Evolutionary conservation across 2,113 vertebrate species (phyloP).

Genomic region (Trematocara unimaculatum): DNA sequence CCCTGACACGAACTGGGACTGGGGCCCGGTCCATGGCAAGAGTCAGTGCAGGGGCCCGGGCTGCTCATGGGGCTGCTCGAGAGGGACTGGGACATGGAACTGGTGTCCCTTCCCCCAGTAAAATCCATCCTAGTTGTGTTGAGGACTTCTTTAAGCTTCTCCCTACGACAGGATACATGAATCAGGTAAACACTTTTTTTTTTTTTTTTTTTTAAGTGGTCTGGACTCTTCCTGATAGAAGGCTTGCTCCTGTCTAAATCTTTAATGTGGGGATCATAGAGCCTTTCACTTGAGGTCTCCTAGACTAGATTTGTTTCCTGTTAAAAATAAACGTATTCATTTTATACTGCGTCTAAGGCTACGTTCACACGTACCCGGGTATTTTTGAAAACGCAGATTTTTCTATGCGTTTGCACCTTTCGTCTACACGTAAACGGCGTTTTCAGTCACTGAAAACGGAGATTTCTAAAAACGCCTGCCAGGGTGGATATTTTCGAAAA

Average conservation of each 20-base stretch:
- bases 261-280: not conserved
- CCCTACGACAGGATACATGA: constrained; percentile 62
- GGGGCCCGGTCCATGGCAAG: constrained; percentile 45
- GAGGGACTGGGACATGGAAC: constrained; percentile 64
- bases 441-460: too few relatives aligned
- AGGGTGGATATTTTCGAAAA: too few relatives aligned
- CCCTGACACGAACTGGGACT: constrained; percentile 54
- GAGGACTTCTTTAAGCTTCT: constrained; percentile 91
- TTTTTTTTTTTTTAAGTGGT: not conserved
- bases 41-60: constrained; percentile 14
- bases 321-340: not conserved
- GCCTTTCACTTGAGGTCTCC: not conserved
- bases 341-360: not conserved
- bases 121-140: constrained; percentile 73
- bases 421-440: too few relatives aligned
- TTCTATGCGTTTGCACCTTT: too few relatives aligned
- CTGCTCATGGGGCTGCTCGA: constrained; percentile 63
- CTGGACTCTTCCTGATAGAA: not conserved
- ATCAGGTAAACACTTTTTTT: not conserved
- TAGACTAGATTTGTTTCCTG: not conserved
- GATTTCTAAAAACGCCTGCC: too few relatives aligned
- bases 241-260: not conserved
- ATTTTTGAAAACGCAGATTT: too few relatives aligned
- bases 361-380: too few relatives aligned
- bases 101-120: constrained; percentile 66